Evolutionary conservation across 2,888 invertebrate genomes (phyloP).

Genomic region (Drepana falcataria): DNA sequence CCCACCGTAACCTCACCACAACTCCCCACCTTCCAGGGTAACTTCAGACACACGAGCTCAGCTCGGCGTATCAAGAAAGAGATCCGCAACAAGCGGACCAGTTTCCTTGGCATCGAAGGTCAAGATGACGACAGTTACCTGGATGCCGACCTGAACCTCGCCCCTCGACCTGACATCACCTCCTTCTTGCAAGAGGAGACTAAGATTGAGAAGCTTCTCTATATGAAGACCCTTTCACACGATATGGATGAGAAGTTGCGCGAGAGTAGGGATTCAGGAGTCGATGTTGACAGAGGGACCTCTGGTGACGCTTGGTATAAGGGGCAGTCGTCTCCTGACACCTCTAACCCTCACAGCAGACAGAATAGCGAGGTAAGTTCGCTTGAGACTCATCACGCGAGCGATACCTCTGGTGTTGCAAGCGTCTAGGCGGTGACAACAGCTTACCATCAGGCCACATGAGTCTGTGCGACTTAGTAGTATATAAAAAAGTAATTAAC

Average conservation of each 20-base stretch:
- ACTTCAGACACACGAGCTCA: constrained; percentile 87
- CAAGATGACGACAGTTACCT: constrained; percentile 82
- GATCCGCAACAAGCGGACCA: constrained; percentile 88
- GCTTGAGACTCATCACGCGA: no score
- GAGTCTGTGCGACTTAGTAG: no score
- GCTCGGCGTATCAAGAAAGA: constrained; percentile 92
- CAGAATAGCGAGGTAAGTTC: constrained; percentile 85
- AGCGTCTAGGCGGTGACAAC: no score
- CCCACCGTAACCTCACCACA: neutral
- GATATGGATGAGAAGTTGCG: constrained; percentile 82
- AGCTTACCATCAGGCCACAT: no score
- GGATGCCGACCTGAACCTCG: constrained; percentile 82
- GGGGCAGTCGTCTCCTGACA: constrained; percentile 67
- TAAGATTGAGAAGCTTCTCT: constrained; percentile 86
- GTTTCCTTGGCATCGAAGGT: constrained; percentile 91
- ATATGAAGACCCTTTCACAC: constrained; percentile 84
- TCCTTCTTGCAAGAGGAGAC: constrained; percentile 88
- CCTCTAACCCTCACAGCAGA: constrained; percentile 84
- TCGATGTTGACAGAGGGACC: constrained; percentile 81
- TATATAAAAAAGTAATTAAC: no score
- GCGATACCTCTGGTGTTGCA: no score
- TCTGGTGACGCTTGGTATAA: constrained; percentile 80
- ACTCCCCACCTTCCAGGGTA: constrained; percentile 52
- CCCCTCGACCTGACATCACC: constrained; percentile 88
- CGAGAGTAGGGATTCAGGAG: constrained; percentile 88